Evolutionary conservation across 2,113 vertebrate species (phyloP), one percentile per base, ranked within the genome.

Genomic region (Tenebrosternarchus preto): DNA sequence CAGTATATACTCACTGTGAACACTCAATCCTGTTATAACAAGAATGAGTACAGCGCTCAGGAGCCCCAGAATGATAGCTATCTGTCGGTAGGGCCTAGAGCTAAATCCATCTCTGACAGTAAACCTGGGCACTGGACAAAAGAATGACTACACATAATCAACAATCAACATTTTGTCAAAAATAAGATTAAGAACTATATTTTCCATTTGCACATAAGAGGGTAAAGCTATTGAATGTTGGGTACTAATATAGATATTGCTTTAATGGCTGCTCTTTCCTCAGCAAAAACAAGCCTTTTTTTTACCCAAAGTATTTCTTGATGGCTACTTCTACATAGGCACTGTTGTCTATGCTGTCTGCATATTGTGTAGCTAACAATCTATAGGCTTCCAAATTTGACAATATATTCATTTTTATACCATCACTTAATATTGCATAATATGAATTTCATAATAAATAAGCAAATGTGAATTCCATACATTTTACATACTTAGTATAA

Each of bases 1-100:
- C 16, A 39, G 50, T 27, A 70, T 39, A 55, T 76, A 90, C 88
- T 90, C 73, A 91, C 91, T 92, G 64, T 79, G 88, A 77, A 91
- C 80, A 80, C 85, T 84, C 29, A 74, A 70, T 70, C 88, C 89
- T 22, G 84, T 78, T 70, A 90, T 86, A 74, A 76, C 24, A 39
- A 87, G 63, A 22, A 93, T 73, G 36, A 93, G 83, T 20, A 76
- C 73, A 61, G 39, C 85, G 27, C 90, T 85, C 4, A 92, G 79
- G 69, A 89, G 66, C 3, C 84, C 78, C 78, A 93, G 86, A 27
- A 79, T 60, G 75, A 87, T 71, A 16, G 86, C 36, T 56, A 88
- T 76, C 82, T 85, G 31, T 57, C 80, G 84, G 46, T 87, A 80
- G n/a, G 72, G 6, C 24, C 12, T 63, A 24, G 59, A 22, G 1